Conservation (phyloP, 2,797 vertebrate species). For the Protonibea diacanthus region DNA sequence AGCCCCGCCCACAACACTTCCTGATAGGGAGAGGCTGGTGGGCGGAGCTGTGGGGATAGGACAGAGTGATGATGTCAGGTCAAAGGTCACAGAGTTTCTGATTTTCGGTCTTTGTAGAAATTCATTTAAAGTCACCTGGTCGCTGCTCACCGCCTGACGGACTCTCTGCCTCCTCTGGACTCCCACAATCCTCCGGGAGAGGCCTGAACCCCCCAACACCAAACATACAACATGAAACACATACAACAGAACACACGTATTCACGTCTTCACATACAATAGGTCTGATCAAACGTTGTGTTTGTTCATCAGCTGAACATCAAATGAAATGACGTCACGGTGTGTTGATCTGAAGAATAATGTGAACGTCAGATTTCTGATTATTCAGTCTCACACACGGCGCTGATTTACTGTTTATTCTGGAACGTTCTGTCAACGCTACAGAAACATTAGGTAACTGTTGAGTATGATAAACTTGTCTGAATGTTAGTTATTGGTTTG, state of each 20-base stretch:
- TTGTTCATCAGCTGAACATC: no score
- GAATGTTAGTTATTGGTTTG: no score
- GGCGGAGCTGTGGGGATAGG: constrained; percentile 67
- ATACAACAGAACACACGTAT: no score
- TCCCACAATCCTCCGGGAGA: constrained; percentile 77
- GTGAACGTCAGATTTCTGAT: no score
- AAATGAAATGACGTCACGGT: no score
- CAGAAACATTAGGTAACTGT: no score
- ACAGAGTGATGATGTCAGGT: background rate
- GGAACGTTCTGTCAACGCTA: no score
- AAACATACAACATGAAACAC: background rate
- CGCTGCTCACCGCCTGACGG: constrained; percentile 31
- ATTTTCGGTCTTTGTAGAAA: background rate
- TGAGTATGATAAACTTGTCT: no score
- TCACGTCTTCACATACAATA: background rate
- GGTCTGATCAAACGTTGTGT: background rate
- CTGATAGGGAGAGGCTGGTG: constrained; percentile 83
- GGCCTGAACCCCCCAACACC: constrained; percentile 63
- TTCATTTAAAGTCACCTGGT: constrained; percentile 60
- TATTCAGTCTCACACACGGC: no score
- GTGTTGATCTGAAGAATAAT: no score
- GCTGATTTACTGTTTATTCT: no score
- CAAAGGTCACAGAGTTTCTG: background rate
- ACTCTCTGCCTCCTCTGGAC: constrained; percentile 58
- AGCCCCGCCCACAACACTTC: constrained; percentile 57